Base-by-base conservation (phyloP, 2,113 vertebrate species). In the Furnarius figulus region DNA sequence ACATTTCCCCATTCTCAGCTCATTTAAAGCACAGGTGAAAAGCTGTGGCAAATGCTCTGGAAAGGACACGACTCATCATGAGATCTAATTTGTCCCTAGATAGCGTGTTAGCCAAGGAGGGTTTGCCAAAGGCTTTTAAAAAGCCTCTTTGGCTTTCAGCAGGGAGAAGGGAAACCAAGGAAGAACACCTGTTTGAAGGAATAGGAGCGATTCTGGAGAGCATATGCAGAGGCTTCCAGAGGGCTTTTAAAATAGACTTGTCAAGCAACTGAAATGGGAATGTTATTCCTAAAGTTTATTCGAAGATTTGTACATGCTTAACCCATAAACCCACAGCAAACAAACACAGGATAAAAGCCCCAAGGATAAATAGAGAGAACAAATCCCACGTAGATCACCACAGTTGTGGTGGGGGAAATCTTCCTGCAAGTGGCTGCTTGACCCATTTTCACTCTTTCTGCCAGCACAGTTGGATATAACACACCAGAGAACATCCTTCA, bases 21-120 rank as follows among this genome's bases (percentile, higher is more conserved):
- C 79, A 8, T 71, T 70, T 46, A 55, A 67, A 93, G 16, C 40
- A 61, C 83, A 90, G 86, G 89, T 96, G 90, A 96, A 68, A 74
- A 95, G 33, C 42, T 31, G 63, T 67, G 58, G 67, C 49, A 87
- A 93, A 83, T 1, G 40, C 20, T 93, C 82, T 82, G 86, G 76
- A 77, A 94, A 71, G 0, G 0, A 0, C 55, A 28, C 23, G 58
- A 70, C 40, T 58, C 58, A 1, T 33, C 8, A 13, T 3, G n/a
- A 4, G 9, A 2, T 30, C 18, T 25, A 33, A 88, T 89, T 71
- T 80, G 16, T 84, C 95, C 89, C 90, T 6, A 52, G 65, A 31
- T 5, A 81, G 28, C 0, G 0, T 5, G 31, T 63, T 72, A 67
- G 73, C 14, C 2, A 1, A 4, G 16, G 1, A 46, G 15, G 8